Base-by-base conservation (phyloP, 2,797 vertebrate species). In the Cottoperca gobio region DNA sequence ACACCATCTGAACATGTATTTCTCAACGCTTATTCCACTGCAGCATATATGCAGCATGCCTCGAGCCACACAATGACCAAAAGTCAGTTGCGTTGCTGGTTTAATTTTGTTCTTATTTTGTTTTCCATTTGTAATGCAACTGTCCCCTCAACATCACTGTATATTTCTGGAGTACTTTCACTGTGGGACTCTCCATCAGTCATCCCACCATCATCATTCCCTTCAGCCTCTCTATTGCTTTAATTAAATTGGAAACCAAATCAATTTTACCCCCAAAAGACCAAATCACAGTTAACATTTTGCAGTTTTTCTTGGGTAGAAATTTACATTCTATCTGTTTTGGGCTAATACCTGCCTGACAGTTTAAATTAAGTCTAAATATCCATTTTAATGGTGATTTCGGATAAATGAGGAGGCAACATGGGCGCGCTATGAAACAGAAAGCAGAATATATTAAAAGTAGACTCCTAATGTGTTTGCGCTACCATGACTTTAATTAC, bases 211-310 rank as follows among this genome's bases (percentile, higher is more conserved):
- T 69, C 40, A 33, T 63, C 49, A 33, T 42, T 70, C 53, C 67
- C 40, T 61, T 43, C 45, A 71, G 42, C 72, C 13, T 73, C 33
- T 45, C 21, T 26, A 48, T 10, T 50, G n/a, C 28, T 73, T 81
- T 50, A 77, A 16, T 76, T 52, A 28, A 66, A 68, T 55, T 75
- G 58, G 48, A 80, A 76, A 57, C 26, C 21, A 76, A 83, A 79
- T 70, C 31, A 64, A 39, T 73, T 77, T 57, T 43, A 26, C 21
- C 61, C 23, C 35, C 45, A 52, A 52, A 67, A 74, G 37, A 69
- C 48, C 31, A 62, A 70, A 76, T 71, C 48, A 66, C 39, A 26
- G 66, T 64, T 68, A 33, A 11, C 19, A 50, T 63, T 70, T 26
- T 67, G 28, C n/a, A 59, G n/a, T 54, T 48, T 49, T 43, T 58